phyloP scores from a whole-genome alignment of 2,797 vertebrate species.

The Loris lydekkerianus region DNA sequence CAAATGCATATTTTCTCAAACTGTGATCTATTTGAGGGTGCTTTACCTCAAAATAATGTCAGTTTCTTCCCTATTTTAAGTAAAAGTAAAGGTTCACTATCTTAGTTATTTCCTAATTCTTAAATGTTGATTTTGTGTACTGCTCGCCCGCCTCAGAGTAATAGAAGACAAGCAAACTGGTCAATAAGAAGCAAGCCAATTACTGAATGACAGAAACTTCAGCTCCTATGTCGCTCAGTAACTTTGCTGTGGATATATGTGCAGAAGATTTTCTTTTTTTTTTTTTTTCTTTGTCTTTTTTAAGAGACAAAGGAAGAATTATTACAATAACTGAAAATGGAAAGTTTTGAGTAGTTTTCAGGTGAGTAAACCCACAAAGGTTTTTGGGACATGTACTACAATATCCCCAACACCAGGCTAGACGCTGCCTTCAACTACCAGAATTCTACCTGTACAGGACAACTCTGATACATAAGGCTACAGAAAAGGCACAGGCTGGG shows the following conservation, averaged over 20 bases:
- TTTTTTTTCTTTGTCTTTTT: background rate
- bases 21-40: background rate
- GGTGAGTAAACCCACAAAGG: background rate
- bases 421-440: background rate
- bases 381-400: background rate
- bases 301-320: background rate
- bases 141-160: background rate
- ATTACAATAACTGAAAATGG: background rate
- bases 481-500: background rate
- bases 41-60: background rate
- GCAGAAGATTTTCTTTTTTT: background rate
- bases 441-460: background rate
- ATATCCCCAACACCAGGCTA: background rate
- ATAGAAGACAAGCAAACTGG: background rate
- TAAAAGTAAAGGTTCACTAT: background rate
- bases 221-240: background rate
- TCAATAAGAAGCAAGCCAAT: background rate
- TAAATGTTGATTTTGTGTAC: background rate
- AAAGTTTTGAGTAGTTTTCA: background rate
- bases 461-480: background rate
- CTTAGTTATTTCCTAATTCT: background rate
- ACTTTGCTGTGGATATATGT: background rate
- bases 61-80: background rate
- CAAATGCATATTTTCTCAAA: background rate
- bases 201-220: background rate